These are phyloP conservation scores for Coryphaenoides rupestris DNA, from an alignment of 2,113 vertebrate species.

Conservation along the genomic window DNA sequence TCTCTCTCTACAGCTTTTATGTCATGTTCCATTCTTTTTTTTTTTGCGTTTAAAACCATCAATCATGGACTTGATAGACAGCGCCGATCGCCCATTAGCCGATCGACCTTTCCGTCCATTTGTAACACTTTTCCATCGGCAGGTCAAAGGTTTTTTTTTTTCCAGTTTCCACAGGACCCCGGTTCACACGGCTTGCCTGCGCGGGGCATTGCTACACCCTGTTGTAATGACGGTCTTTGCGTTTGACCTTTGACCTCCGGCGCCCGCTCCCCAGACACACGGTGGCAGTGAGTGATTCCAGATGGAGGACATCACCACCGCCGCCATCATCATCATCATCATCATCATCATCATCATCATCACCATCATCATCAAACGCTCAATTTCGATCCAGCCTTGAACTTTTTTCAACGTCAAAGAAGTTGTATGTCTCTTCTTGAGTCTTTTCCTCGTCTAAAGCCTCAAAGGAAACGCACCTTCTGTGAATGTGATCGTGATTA, in stretches of 20 bases:
- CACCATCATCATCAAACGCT: neutral
- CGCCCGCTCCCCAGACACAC: neutral
- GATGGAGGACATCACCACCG: neutral
- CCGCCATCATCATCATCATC: too few species aligned
- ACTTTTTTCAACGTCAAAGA: too few species aligned
- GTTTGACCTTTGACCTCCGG: neutral
- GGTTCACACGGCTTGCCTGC: neutral
- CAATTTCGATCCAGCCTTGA: neutral
- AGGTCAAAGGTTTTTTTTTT: neutral
- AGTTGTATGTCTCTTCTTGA: too few species aligned
- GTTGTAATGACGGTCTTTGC: neutral
- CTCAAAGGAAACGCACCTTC: slow-evolving; percentile 24
- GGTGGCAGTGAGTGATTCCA: neutral
- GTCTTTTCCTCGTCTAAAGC: slow-evolving; percentile 25
- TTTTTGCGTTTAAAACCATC: too few species aligned
- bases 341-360: too few species aligned
- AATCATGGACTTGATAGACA: too few species aligned
- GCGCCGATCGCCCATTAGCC: too few species aligned
- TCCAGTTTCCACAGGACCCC: neutral
- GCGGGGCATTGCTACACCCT: neutral
- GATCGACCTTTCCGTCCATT: neutral
- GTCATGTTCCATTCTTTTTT: too few species aligned
- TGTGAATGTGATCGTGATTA: slow-evolving; percentile 49
- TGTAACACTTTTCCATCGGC: neutral
- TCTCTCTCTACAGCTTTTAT: too few species aligned